Conservation (phyloP, 2,888 invertebrate species). For the Leucophenga montana region DNA sequence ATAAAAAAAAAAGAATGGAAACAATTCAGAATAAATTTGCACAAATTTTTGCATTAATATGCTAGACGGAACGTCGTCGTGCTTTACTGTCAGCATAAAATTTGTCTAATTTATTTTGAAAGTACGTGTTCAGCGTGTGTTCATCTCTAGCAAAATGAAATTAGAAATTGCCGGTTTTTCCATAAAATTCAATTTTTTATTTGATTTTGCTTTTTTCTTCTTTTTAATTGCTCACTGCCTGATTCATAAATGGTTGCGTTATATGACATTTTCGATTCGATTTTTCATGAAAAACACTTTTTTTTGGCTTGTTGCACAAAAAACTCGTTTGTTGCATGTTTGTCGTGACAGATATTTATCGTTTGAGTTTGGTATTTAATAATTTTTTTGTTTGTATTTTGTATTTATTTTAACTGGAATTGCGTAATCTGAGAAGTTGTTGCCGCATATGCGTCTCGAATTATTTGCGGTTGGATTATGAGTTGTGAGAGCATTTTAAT, state of each 20-base stretch:
- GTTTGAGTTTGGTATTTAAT: slow-evolving; percentile 6
- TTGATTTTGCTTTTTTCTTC: neutral
- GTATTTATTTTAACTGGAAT: slow-evolving; percentile 8
- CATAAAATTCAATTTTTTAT: slow-evolving; percentile 2
- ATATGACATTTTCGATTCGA: slow-evolving; percentile 12
- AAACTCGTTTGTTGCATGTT: slow-evolving; percentile 24
- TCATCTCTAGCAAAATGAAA: too few relatives aligned
- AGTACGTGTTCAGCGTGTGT: too few relatives aligned
- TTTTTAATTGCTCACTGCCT: neutral
- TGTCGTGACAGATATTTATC: slow-evolving; percentile 4
- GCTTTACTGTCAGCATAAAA: too few relatives aligned
- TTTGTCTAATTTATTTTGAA: too few relatives aligned
- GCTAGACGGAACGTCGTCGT: neutral
- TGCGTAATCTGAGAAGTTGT: slow-evolving; percentile 8
- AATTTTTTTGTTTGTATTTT: slow-evolving; percentile 26
- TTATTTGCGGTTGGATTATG: neutral
- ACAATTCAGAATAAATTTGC: slow-evolving; percentile 8
- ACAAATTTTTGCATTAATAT: slow-evolving; percentile 12
- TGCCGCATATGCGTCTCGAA: neutral
- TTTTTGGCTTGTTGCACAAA: neutral
- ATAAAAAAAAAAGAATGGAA: slow-evolving; percentile 41
- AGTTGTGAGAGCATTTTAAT: neutral
- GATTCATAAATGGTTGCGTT: slow-evolving; percentile 8
- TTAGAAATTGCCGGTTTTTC: slow-evolving; percentile 17
- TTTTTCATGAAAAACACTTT: slow-evolving; percentile 9